Conservation (phyloP, 1,140 invertebrate genomes). For the Anastatus disparis region DNA sequence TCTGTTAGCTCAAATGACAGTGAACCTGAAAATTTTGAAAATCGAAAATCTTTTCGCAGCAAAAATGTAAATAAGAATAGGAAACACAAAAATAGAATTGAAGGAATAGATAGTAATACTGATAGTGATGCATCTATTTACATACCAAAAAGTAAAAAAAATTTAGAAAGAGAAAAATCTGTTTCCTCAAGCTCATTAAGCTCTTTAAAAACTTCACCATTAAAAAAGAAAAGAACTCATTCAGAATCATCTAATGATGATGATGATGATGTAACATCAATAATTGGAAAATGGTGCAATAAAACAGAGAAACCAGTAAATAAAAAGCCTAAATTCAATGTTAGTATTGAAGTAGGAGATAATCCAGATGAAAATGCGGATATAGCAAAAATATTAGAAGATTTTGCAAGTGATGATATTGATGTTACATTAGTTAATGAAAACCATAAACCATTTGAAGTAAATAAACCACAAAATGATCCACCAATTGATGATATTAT, state of each 20-base stretch:
- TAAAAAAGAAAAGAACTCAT: constrained; percentile 31
- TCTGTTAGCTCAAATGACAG: constrained; percentile 7
- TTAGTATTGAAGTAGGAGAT: neutral
- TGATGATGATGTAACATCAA: constrained; percentile 17
- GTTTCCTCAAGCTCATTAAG: neutral
- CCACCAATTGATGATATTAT: constrained; percentile 19
- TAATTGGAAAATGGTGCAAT: constrained; percentile 30
- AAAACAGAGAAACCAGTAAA: neutral
- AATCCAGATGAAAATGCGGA: neutral
- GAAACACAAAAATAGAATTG: neutral
- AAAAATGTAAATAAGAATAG: no score
- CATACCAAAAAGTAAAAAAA: neutral
- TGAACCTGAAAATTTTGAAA: neutral
- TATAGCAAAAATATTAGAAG: neutral
- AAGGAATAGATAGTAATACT: neutral
- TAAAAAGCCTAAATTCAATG: constrained; percentile 26
- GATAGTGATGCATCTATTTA: neutral
- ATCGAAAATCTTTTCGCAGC: neutral
- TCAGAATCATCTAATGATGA: constrained; percentile 36
- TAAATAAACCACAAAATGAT: neutral
- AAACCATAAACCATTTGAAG: neutral
- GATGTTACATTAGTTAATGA: neutral
- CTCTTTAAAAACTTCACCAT: constrained; percentile 10
- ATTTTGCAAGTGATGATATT: neutral
- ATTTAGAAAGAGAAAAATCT: neutral